phyloP scores from a whole-genome alignment of 2,797 vertebrate genomes.

The Denticeps clupeoides region DNA sequence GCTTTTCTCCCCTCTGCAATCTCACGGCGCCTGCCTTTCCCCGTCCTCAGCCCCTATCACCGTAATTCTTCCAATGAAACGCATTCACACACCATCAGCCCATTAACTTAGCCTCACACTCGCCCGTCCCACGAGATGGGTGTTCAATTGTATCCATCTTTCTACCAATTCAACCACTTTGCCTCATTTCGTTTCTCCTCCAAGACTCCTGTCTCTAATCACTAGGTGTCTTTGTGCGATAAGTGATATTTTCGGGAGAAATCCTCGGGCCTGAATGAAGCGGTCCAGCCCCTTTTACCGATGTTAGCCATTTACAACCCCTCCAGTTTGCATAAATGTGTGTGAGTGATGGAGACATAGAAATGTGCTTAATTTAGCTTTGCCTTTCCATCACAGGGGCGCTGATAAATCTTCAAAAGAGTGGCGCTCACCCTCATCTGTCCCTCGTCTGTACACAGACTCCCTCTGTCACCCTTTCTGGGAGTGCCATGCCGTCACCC shows the following conservation, averaged over 20 bases:
- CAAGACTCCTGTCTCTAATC: no score
- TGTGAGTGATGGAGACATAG: not conserved
- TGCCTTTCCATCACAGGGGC: not conserved
- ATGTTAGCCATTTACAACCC: no score
- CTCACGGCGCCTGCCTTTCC: no score
- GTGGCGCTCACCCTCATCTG: not conserved
- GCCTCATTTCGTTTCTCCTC: not conserved
- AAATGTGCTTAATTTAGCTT: constrained; percentile 4
- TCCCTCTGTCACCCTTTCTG: constrained; percentile 7
- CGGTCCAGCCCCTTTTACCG: no score
- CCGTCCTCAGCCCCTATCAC: no score
- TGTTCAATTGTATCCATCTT: constrained; percentile 18
- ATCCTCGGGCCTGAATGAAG: no score
- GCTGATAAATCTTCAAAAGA: not conserved
- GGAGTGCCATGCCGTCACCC: not conserved
- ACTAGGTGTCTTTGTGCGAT: no score
- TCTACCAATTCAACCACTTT: constrained; percentile 1
- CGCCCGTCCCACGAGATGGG: constrained; percentile 22
- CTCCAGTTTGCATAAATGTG: not conserved
- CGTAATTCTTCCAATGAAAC: no score
- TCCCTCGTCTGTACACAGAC: constrained; percentile 11
- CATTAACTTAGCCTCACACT: constrained; percentile 26
- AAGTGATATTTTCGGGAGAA: no score
- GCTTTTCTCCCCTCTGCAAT: no score
- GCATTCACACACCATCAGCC: no score